Conservation (phyloP, 1,140 invertebrate species). For the Luehdorfia chinensis region DNA sequence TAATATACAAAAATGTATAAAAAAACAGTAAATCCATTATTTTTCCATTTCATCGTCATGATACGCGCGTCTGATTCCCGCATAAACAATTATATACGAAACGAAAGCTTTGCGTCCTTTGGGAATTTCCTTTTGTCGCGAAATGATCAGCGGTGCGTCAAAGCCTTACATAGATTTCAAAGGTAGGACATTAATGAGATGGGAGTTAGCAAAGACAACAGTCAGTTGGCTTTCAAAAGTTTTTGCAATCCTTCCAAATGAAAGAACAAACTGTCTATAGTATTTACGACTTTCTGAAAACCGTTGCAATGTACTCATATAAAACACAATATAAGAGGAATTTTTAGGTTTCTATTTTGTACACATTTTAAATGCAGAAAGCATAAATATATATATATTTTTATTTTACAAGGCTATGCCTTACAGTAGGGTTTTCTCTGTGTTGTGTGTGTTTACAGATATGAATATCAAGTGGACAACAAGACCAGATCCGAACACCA, state of each 20-base stretch:
- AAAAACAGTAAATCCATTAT: background rate
- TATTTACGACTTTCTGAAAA: slow-evolving; percentile 4
- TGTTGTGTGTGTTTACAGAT: too few species aligned
- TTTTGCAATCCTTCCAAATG: slow-evolving; percentile 9
- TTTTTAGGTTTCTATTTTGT: too few species aligned
- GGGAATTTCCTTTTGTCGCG: slow-evolving; percentile 55
- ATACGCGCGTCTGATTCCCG: slow-evolving; percentile 38
- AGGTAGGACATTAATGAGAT: slow-evolving; percentile 44
- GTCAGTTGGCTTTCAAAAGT: slow-evolving; percentile 11
- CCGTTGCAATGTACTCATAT: background rate
- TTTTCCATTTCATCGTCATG: slow-evolving; percentile 19
- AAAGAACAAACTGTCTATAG: slow-evolving; percentile 13
- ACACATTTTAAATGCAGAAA: too few species aligned
- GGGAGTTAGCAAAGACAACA: slow-evolving; percentile 23
- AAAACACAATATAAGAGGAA: too few species aligned
- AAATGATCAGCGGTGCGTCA: slow-evolving; percentile 48
- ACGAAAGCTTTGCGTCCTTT: slow-evolving; percentile 52
- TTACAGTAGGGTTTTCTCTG: too few species aligned
- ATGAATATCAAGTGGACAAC: too few species aligned
- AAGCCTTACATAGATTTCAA: slow-evolving; percentile 24
- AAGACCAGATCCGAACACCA: too few species aligned
- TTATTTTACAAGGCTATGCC: too few species aligned
- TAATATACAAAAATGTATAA: background rate
- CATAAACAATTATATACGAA: slow-evolving; percentile 66
- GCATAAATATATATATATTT: too few species aligned